Base-by-base conservation (phyloP, 2,113 vertebrate species). In the Xenopus borealis region DNA sequence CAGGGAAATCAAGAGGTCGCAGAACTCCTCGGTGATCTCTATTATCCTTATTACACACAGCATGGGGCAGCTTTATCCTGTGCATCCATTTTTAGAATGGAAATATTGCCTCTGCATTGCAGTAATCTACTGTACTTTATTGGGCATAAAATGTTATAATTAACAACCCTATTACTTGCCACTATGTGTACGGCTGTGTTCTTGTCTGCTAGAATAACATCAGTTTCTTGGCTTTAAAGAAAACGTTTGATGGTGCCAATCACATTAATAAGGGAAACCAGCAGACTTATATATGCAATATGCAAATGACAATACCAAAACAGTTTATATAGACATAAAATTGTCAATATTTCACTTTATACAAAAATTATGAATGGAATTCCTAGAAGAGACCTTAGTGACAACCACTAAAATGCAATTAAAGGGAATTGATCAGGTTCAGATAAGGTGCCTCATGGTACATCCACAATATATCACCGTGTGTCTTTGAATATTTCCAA, bases 321-420 rank as follows among this genome's bases (percentile, higher is more conserved):
- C 53, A 55, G 7, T 55, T n/a, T n/a, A n/a, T 7, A 19, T 19
- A 2, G 58, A 27, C 73, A 68, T 44, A 45, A 69, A 75, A 75
- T 20, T 75, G 66, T 57, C 66, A 63, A 46, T 50, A 55, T 44
- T 69, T 69, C 66, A 55, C 55, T 46, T 33, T 55, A 75, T 69
- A 19, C 66, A 69, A 69, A 55, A 69, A 72, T 30, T 65, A 52
- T 63, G 62, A 69, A 69, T 69, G 50, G 66, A 62, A 63, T 66
- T 33, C 66, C 59, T 27, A 45, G 62, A 69, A 63, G 66, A 75
- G 73, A 69, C 66, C 63, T 62, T 75, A 66, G 69, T 63, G 46
- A 53, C 40, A 52, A 63, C 46, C 57, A 47, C 62, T 69, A 62
- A 69, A 55, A 75, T 46, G 20, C 58, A 75, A 75, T 75, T 75